These are phyloP conservation scores for Aspiorhynchus laticeps DNA, from an alignment of 2,113 vertebrate species.

Conservation along the genomic window DNA sequence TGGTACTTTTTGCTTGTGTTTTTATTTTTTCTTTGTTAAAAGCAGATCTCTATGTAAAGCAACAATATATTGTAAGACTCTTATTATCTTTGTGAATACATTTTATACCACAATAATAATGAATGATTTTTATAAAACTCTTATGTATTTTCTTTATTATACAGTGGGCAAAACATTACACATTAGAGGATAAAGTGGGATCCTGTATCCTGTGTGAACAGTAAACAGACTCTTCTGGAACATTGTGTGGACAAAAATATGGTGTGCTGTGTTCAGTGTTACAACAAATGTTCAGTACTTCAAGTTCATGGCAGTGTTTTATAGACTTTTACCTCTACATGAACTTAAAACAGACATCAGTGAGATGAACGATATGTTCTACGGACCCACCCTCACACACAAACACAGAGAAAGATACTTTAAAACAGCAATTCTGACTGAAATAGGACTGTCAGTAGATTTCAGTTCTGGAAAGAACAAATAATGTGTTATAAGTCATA, in stretches of 20 bases:
- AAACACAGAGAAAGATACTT: neutral
- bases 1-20: neutral
- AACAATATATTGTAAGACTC: neutral
- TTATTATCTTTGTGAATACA: neutral
- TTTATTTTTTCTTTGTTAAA: neutral
- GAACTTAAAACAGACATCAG: neutral
- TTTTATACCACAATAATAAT: conserved; percentile 5
- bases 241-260: neutral
- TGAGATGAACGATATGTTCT: neutral
- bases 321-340: neutral
- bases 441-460: neutral
- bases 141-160: conserved; percentile 13
- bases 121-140: neutral
- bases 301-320: neutral
- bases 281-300: conserved; percentile 7
- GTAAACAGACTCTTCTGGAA: conserved; percentile 17
- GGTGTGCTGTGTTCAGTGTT: neutral
- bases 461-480: neutral
- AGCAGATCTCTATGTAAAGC: neutral
- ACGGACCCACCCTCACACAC: neutral
- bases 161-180: neutral
- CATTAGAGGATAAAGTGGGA: neutral
- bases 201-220: neutral
- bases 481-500: neutral
- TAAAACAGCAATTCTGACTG: neutral